A percentile compares a stretch with the other conserved stretches of the same genome.
Conservation (phyloP, 2,888 invertebrate genomes). For the Stictocephala bisonia region DNA sequence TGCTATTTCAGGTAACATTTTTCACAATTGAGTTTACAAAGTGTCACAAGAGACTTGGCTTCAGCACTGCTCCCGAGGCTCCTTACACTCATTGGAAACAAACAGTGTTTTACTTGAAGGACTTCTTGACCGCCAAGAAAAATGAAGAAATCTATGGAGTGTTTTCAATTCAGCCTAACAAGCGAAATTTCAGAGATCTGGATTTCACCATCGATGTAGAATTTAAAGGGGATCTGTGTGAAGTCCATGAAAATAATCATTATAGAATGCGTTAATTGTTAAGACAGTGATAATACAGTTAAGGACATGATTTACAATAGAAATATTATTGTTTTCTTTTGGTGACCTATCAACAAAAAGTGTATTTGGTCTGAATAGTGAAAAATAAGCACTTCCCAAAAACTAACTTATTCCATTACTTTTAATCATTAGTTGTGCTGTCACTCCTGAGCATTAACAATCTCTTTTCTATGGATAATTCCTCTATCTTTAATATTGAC, state of each 20-base stretch:
- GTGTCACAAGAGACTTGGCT: slow-evolving; percentile 98
- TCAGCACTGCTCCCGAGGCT: slow-evolving; percentile 97
- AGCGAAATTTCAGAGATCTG: slow-evolving; percentile 95
- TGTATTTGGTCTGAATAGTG: too few species aligned
- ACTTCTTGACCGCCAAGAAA: slow-evolving; percentile 95
- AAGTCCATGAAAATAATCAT: slow-evolving; percentile 85
- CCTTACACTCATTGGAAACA: slow-evolving; percentile 99
- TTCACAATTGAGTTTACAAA: slow-evolving; percentile 99
- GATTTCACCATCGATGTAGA: slow-evolving; percentile 95
- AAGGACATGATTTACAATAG: too few species aligned
- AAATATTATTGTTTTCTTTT: too few species aligned
- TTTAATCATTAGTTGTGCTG: too few species aligned
- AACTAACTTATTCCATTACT: too few species aligned
- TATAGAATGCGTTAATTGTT: slow-evolving; percentile 95
- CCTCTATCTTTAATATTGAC: too few species aligned
- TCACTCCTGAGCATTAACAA: too few species aligned
- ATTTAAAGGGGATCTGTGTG: slow-evolving; percentile 90
- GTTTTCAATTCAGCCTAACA: slow-evolving; percentile 96
- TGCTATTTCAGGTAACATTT: too few species aligned
- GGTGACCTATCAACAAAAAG: too few species aligned
- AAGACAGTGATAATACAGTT: too few species aligned
- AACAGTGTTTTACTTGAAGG: slow-evolving; percentile 97
- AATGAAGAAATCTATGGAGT: slow-evolving; percentile 93
- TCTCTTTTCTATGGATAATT: too few species aligned
- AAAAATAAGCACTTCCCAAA: too few species aligned